Conservation (phyloP, 1,140 invertebrate species). For the Bombus haemorrhoidalis region DNA sequence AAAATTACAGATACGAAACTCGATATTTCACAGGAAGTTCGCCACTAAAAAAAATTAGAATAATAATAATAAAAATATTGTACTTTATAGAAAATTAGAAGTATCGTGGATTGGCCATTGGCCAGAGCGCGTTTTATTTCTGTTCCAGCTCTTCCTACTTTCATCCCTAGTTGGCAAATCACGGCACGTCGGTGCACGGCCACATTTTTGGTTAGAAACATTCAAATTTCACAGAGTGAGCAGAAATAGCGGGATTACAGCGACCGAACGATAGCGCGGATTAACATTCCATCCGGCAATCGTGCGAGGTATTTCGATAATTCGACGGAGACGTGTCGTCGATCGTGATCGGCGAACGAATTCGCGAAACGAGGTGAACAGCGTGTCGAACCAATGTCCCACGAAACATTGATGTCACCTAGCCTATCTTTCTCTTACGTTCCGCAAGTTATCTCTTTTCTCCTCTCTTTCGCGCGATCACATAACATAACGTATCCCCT, state of each 20-base stretch:
- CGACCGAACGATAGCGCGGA: slow-evolving; percentile 46
- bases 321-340: slow-evolving; percentile 70
- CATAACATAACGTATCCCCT: slow-evolving; percentile 39
- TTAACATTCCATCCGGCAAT: slow-evolving; percentile 65
- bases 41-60: fast-evolving
- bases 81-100: neutral
- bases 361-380: slow-evolving; percentile 67
- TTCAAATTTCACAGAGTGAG: slow-evolving; percentile 50
- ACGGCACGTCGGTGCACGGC: slow-evolving; percentile 30
- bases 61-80: neutral
- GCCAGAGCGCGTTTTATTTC: neutral
- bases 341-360: slow-evolving; percentile 73
- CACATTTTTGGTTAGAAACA: slow-evolving; percentile 51
- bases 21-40: no score
- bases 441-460: neutral
- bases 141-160: neutral
- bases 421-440: neutral
- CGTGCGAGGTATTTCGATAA: slow-evolving; percentile 72
- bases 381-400: slow-evolving; percentile 59
- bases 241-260: slow-evolving; percentile 60
- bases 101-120: neutral
- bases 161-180: slow-evolving; percentile 21
- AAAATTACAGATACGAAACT: neutral
- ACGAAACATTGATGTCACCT: slow-evolving; percentile 53
- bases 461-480: neutral